A percentile compares a stretch with the other conserved stretches of the same genome.
Evolutionary conservation across 2,113 vertebrate species (phyloP).

Genomic region (Pogonocichla stellata): DNA sequence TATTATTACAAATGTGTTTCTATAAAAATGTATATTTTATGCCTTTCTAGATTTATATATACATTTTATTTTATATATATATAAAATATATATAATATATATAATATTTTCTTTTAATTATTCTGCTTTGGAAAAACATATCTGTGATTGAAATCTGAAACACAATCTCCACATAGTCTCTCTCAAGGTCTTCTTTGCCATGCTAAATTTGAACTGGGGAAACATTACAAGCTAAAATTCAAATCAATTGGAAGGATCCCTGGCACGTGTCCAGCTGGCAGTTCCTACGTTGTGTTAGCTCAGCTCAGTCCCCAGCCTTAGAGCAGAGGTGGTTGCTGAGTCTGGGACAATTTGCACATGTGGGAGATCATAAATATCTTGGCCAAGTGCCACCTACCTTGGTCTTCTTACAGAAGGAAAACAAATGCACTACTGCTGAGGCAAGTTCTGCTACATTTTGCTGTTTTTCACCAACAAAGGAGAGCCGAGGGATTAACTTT

Average conservation of each 20-base stretch:
- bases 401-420: neutral
- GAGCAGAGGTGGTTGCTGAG: neutral
- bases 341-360: neutral
- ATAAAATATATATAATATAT: no score
- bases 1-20: no score
- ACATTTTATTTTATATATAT: no score
- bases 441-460: neutral
- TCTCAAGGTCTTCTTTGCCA: neutral
- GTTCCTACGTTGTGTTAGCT: neutral
- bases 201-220: neutral
- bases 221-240: neutral
- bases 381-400: neutral
- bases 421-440: neutral
- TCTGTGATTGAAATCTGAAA: neutral
- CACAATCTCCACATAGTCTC: neutral
- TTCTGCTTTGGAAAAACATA: neutral
- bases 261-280: neutral
- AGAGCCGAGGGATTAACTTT: neutral
- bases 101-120: neutral
- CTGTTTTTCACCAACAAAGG: neutral
- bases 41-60: no score
- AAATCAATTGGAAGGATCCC: neutral
- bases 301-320: neutral
- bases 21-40: no score
- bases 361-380: neutral